Conservation (phyloP, 2,113 vertebrate genomes). For the Perca schrenkii region DNA sequence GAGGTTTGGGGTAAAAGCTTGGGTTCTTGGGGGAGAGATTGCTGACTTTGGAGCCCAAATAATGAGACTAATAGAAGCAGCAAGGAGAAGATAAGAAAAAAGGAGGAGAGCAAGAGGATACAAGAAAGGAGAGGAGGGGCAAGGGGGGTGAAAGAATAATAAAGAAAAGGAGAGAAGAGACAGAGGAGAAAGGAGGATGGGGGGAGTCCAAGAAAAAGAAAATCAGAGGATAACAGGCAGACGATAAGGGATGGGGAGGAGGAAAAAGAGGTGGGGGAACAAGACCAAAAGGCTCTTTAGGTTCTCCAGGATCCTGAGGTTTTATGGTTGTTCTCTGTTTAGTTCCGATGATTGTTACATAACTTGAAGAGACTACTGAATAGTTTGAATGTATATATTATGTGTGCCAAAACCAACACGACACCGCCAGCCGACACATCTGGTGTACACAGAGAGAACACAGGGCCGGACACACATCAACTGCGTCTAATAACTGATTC, state of each 20-base stretch:
- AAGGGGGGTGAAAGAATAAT: conserved; percentile 24
- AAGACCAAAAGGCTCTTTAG: conserved; percentile 74
- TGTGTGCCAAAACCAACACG: conserved; percentile 65
- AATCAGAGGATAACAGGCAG: conserved; percentile 39
- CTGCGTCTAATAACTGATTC: conserved; percentile 38
- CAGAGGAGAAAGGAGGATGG: conserved; percentile 28
- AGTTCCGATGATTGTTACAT: conserved; percentile 64
- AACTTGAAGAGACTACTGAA: conserved; percentile 69
- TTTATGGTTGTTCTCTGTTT: conserved; percentile 58
- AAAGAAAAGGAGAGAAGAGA: conserved; percentile 39
- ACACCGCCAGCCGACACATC: conserved; percentile 55
- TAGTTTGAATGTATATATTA: conserved; percentile 52
- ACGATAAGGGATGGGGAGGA: conserved; percentile 33
- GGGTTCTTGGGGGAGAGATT: conserved; percentile 35
- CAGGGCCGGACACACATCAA: background rate
- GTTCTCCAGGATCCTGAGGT: conserved; percentile 78
- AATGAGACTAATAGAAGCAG: conserved; percentile 31
- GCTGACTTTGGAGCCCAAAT: conserved; percentile 50
- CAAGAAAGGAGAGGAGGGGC: conserved; percentile 11
- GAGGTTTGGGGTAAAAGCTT: conserved; percentile 42
- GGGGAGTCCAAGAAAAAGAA: conserved; percentile 43
- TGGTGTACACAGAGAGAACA: conserved; percentile 47
- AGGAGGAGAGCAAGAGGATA: conserved; percentile 11
- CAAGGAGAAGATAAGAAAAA: conserved; percentile 21
- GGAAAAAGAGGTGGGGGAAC: conserved; percentile 40